phyloP scores from a whole-genome alignment of 2,797 vertebrate genomes.

The Danionella dracula region DNA sequence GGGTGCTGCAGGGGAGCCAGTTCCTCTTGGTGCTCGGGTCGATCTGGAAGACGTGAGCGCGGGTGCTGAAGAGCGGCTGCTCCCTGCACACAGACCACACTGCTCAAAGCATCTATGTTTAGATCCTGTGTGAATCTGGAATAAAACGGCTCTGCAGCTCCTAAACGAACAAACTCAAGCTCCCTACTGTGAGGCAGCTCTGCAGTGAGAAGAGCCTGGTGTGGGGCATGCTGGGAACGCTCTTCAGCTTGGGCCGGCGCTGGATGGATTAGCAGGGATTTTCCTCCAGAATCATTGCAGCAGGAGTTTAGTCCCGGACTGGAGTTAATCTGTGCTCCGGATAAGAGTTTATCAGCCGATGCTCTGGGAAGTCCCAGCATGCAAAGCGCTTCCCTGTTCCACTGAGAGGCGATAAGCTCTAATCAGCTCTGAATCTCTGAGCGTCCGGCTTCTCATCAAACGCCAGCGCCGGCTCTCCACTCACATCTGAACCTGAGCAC shows the following conservation, averaged over 20 bases:
- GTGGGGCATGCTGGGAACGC: background rate
- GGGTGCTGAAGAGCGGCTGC: slow-evolving; percentile 96
- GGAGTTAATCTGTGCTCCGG: background rate
- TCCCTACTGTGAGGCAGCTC: no score
- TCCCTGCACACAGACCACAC: slow-evolving; percentile 67
- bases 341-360: background rate
- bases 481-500: no score
- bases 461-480: no score
- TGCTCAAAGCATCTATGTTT: no score
- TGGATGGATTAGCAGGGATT: slow-evolving; percentile 1
- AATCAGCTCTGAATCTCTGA: no score
- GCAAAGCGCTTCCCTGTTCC: no score
- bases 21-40: slow-evolving; percentile 98
- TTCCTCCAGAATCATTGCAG: background rate
- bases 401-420: no score
- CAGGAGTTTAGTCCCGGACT: background rate
- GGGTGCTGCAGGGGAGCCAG: slow-evolving; percentile 95
- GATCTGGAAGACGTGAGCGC: slow-evolving; percentile 98
- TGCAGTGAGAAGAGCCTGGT: background rate
- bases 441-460: no score
- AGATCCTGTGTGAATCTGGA: no score
- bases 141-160: background rate
- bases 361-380: no score
- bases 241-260: no score
- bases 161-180: background rate